These are phyloP conservation scores for Pachypeltis micranthus DNA, from an alignment of 1,140 invertebrate genomes.

Conservation along the genomic window DNA sequence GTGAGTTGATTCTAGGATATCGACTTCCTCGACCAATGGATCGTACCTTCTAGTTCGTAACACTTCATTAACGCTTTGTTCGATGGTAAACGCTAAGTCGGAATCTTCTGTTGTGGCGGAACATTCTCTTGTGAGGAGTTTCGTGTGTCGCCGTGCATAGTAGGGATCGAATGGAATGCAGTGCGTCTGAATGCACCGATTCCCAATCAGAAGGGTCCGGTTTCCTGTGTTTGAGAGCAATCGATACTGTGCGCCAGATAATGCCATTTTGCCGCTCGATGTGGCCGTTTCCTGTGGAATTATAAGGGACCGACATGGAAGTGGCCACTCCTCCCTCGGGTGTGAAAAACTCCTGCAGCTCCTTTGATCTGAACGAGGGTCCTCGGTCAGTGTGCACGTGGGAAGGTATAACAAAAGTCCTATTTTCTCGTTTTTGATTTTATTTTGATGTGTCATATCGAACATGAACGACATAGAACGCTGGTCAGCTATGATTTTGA, in stretches of 20 bases:
- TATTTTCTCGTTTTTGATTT: no score
- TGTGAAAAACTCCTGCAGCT: slow-evolving; percentile 4
- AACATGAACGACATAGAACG: no score
- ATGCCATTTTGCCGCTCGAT: background rate
- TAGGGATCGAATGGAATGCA: no score
- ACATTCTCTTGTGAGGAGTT: no score
- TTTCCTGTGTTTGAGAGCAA: slow-evolving; percentile 8
- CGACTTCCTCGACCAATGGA: background rate
- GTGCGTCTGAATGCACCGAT: background rate
- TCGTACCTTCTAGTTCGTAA: no score
- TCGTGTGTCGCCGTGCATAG: no score
- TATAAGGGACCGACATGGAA: background rate
- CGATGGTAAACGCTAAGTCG: background rate
- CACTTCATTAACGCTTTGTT: no score
- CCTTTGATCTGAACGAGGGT: background rate
- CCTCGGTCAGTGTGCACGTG: slow-evolving; percentile 3
- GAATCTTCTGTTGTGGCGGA: background rate
- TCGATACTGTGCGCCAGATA: background rate
- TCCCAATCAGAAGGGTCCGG: background rate
- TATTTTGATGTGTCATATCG: no score
- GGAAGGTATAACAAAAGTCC: slow-evolving; percentile 11
- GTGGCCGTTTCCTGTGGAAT: background rate
- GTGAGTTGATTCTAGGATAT: background rate
- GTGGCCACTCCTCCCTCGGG: background rate
- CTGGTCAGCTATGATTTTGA: no score